Evolutionary conservation across 1,140 invertebrate species (phyloP).

Genomic region (Eulimnadia texana): DNA sequence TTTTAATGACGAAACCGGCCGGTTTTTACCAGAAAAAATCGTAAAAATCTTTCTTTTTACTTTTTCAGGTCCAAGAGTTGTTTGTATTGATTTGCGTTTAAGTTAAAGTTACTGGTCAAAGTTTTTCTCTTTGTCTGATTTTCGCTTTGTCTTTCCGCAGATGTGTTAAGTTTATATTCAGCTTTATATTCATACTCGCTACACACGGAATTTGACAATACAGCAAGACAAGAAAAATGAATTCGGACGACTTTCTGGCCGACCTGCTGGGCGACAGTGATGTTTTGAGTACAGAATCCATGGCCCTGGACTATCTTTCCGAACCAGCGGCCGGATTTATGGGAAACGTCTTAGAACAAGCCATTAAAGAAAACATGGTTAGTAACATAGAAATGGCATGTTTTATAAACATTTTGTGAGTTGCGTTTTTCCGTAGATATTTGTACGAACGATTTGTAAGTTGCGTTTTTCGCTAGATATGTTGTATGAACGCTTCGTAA

Average conservation of each 20-base stretch:
- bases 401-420: background rate
- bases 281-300: background rate
- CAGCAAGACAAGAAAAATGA: background rate
- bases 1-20: no score
- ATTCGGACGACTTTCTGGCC: constrained; percentile 3
- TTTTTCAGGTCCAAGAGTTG: no score
- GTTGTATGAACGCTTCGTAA: background rate
- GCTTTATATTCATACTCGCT: background rate
- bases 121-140: background rate
- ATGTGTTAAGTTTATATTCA: background rate
- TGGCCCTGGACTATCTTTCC: background rate
- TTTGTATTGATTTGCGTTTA: no score
- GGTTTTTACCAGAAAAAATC: no score
- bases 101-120: background rate
- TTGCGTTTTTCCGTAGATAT: background rate
- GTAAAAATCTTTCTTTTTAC: no score
- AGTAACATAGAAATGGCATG: background rate
- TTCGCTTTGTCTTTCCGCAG: background rate
- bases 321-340: background rate
- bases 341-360: constrained; percentile 6
- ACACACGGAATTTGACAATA: background rate
- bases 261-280: constrained; percentile 1
- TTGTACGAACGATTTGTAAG: background rate
- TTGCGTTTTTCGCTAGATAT: background rate
- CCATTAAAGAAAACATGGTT: constrained; percentile 10